phyloP scores from a whole-genome alignment of 2,113 vertebrate species.

The Pitta sordida region DNA sequence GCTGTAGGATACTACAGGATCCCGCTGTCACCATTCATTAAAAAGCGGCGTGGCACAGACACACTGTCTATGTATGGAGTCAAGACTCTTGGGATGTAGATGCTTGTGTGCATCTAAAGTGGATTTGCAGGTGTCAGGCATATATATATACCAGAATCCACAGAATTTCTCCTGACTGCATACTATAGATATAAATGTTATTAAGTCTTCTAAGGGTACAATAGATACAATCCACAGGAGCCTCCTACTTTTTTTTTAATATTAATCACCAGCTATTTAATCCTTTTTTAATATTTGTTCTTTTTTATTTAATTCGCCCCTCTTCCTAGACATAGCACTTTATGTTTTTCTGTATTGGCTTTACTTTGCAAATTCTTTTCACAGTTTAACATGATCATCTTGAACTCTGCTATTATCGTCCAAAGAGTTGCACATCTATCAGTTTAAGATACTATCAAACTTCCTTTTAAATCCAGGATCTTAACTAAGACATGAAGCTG shows the following conservation, averaged over 20 bases:
- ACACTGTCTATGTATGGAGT: neutral
- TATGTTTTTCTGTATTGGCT: neutral
- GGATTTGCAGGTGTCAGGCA: neutral
- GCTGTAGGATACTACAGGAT: fast-evolving
- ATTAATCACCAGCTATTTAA: neutral
- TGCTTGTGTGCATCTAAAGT: neutral
- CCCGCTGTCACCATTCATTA: neutral
- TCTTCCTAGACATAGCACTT: neutral
- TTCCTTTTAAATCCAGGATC: neutral
- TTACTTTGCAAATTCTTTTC: neutral
- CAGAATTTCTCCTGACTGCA: neutral
- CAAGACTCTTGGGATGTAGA: neutral
- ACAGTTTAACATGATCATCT: neutral
- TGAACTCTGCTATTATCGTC: neutral
- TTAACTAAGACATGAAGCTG: neutral
- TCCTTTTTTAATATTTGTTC: neutral
- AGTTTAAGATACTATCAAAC: neutral
- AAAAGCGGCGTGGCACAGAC: neutral
- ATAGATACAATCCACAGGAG: neutral
- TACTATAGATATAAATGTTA: neutral
- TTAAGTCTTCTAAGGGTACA: neutral
- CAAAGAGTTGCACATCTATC: neutral
- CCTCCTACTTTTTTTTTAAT: neutral
- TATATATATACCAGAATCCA: neutral
- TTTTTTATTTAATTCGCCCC: neutral